Evolutionary conservation across 2,888 invertebrate genomes (phyloP).

Genomic region (Scaptomyza tumidula): DNA sequence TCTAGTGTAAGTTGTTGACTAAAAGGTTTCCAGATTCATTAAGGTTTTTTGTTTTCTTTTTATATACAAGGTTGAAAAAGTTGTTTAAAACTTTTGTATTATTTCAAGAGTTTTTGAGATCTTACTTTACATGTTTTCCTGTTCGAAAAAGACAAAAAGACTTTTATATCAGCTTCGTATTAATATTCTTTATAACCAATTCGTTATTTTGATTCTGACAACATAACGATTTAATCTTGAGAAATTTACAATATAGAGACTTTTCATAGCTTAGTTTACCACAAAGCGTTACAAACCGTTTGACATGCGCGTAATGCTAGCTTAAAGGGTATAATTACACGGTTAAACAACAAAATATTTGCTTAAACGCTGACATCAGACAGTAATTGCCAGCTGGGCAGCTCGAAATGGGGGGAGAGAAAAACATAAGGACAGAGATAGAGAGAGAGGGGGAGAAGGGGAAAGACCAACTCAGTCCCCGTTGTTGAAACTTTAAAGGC

Average conservation of each 20-base stretch:
- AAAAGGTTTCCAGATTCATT: not conserved
- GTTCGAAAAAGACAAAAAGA: too few species aligned
- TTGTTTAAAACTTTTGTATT: not conserved
- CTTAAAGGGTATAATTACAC: conserved; percentile 69
- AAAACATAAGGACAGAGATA: not conserved
- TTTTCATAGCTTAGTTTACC: not conserved
- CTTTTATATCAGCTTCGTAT: too few species aligned
- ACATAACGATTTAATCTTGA: not conserved
- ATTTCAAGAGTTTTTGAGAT: too few species aligned
- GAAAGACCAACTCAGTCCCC: conserved; percentile 7
- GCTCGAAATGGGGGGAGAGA: not conserved
- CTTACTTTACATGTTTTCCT: too few species aligned
- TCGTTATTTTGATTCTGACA: not conserved
- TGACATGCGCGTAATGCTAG: conserved; percentile 11
- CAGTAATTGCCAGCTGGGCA: conserved; percentile 43
- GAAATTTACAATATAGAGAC: conserved; percentile 1
- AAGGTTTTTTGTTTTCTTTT: not conserved
- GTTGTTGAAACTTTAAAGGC: conserved; percentile 5
- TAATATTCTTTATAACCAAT: too few species aligned
- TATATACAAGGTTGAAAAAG: not conserved
- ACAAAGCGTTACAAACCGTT: conserved; percentile 23
- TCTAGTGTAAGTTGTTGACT: not conserved
- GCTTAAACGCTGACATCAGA: conserved; percentile 75
- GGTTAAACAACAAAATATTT: conserved; percentile 74
- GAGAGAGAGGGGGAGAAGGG: conserved; percentile 3